Percentiles rank a stretch among this genome's conserved stretches.
These are phyloP conservation scores for Cossypha dichroa DNA, from an alignment of 2,797 vertebrate species.

Conservation along the genomic window DNA sequence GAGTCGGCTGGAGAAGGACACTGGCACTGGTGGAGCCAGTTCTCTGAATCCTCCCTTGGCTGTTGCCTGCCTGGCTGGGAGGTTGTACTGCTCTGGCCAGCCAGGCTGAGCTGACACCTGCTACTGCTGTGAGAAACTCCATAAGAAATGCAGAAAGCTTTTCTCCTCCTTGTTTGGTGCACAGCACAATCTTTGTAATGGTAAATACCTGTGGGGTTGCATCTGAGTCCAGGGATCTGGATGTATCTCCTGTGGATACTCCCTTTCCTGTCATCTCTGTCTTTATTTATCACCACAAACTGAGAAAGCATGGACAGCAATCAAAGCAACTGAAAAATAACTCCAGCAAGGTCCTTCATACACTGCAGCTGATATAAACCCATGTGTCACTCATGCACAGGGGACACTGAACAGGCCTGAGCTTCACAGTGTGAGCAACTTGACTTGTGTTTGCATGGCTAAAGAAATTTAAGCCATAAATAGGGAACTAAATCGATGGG, in stretches of 20 bases:
- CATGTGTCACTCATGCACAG: accelerated
- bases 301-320: neutral
- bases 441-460: neutral
- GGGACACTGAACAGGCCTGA: neutral
- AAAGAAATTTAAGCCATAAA: neutral
- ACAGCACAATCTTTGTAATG: neutral
- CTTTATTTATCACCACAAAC: neutral
- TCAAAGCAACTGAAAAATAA: neutral
- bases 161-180: neutral
- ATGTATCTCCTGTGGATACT: accelerated
- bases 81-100: neutral
- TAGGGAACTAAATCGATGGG: neutral
- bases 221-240: neutral
- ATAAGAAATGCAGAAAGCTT: neutral
- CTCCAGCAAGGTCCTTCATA: neutral
- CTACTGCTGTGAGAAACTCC: neutral
- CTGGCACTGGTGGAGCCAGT: neutral
- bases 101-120: neutral
- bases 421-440: accelerated
- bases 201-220: accelerated
- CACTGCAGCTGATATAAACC: neutral
- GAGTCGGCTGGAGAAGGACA: neutral
- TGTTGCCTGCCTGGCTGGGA: neutral
- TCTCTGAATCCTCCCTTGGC: neutral
- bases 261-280: neutral